These are phyloP conservation scores for Ascaphus truei DNA, from an alignment of 2,113 vertebrate species.

Conservation along the genomic window DNA sequence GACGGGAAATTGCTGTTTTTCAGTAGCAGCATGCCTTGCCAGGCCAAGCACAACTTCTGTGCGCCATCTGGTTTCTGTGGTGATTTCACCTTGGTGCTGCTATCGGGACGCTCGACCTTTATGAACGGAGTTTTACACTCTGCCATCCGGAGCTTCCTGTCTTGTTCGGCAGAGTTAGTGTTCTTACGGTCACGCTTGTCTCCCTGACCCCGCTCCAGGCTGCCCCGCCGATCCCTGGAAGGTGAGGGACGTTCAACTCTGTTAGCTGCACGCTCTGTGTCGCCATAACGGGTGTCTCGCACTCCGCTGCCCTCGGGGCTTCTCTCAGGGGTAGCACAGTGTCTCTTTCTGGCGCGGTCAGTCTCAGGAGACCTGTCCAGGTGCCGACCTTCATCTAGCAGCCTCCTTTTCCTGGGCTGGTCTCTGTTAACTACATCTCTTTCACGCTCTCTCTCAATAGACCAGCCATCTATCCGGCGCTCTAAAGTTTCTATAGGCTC, in stretches of 20 bases:
- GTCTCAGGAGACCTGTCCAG: conserved; percentile 90
- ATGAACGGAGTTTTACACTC: conserved; percentile 77
- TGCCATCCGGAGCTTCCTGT: conserved; percentile 75
- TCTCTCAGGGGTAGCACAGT: conserved; percentile 77
- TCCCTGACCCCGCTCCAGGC: conserved; percentile 71
- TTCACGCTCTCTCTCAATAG: conserved; percentile 83
- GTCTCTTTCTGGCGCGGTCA: conserved; percentile 83
- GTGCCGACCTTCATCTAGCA: conserved; percentile 81
- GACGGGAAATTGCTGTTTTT: conserved; percentile 98
- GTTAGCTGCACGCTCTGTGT: conserved; percentile 75
- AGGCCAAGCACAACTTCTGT: conserved; percentile 84
- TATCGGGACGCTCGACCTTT: conserved; percentile 73
- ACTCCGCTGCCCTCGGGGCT: conserved; percentile 84
- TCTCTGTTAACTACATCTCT: conserved; percentile 75
- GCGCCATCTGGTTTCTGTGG: conserved; percentile 60
- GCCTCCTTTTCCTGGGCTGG: conserved; percentile 79
- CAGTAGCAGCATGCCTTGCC: conserved; percentile 94
- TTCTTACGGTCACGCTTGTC: conserved; percentile 72
- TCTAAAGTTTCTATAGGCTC: conserved; percentile 89
- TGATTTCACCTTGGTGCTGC: conserved; percentile 59
- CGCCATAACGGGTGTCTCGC: conserved; percentile 84
- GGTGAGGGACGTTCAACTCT: conserved; percentile 80
- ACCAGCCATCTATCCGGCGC: conserved; percentile 89
- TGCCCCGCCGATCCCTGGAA: conserved; percentile 69
- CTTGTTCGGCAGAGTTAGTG: conserved; percentile 59